phyloP scores from a whole-genome alignment of 2,113 vertebrate species.

The Carettochelys insculpta region DNA sequence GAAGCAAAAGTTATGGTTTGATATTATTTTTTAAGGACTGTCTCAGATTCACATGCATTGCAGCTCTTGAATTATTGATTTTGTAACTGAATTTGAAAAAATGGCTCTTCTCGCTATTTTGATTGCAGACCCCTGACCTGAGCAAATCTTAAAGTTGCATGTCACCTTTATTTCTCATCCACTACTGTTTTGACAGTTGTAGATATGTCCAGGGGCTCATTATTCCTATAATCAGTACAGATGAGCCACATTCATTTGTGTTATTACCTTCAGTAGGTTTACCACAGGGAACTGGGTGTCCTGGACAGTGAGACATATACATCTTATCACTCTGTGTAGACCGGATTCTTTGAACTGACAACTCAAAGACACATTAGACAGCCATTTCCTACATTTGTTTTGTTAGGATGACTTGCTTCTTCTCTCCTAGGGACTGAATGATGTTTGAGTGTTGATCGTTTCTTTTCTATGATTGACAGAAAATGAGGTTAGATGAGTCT shows the following conservation, averaged over 20 bases:
- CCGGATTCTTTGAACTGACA: not conserved
- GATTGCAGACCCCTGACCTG: too few species aligned
- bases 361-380: not conserved
- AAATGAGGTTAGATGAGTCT: slow-evolving; percentile 22
- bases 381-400: not conserved
- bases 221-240: not conserved
- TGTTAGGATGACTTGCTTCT: not conserved
- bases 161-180: not conserved
- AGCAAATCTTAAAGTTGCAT: not conserved
- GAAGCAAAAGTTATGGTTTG: too few species aligned
- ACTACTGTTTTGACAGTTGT: not conserved
- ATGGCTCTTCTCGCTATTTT: too few species aligned
- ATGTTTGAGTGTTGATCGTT: not conserved
- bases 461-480: slow-evolving; percentile 23
- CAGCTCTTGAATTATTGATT: too few species aligned
- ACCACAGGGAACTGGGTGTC: not conserved
- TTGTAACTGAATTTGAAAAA: too few species aligned
- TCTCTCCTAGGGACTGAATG: slow-evolving; percentile 5
- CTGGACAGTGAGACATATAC: not conserved
- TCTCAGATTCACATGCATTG: too few species aligned
- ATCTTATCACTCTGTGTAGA: not conserved
- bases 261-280: not conserved
- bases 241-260: not conserved
- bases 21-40: too few species aligned
- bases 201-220: not conserved